Evolutionary conservation across 2,113 vertebrate genomes (phyloP), one percentile per base, ranked within the genome.

Genomic region (Brachionichthys hirsutus): DNA sequence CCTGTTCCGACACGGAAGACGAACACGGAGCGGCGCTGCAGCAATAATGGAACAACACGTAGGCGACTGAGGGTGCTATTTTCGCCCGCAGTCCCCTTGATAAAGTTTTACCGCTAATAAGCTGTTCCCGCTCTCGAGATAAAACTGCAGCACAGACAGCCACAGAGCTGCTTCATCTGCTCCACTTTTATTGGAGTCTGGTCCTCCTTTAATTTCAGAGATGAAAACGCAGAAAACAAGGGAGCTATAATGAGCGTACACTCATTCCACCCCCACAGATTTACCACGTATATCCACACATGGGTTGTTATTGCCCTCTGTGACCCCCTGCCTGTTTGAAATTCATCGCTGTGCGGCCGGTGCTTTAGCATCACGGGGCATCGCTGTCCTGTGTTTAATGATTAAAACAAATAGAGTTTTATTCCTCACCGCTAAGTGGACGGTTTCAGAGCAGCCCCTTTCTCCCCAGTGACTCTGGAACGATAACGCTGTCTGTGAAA

Each of bases 381-480:
- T 71, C 24, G 4, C 53, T 51, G 45, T 49, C 67, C 47, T 48
- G 77, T 77, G 54, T 78, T 85, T 83, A 86, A 85, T 83, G 86
- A 85, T 85, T 75, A 85, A 88, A 86, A 82, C 77, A 78, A 86
- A 89, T 83, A 77, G 73, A 78, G 66, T 82, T 86, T 85, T 77
- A 85, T 83, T 82, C 71, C 62, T 81, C n/a, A 18, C 47, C 68
- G 51, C 66, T 78, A 80, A 84, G 85, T 84, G 64, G 51, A 69
- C 77, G 56, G 64, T 82, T 82, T 81, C 70, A 43, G 67, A 35
- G 64, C 19, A 47, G 57, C 68, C 44, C 30, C 55, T 54, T 66
- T 57, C 73, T 77, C 61, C 48, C 71, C 49, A 20, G 43, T 62
- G 85, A 89, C 86, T 67, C 73, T 75, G 79, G 70, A 86, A 85